Evolutionary conservation across 2,113 vertebrate genomes (phyloP), one percentile per base, ranked within the genome.

Genomic region (Istiophorus platypterus): DNA sequence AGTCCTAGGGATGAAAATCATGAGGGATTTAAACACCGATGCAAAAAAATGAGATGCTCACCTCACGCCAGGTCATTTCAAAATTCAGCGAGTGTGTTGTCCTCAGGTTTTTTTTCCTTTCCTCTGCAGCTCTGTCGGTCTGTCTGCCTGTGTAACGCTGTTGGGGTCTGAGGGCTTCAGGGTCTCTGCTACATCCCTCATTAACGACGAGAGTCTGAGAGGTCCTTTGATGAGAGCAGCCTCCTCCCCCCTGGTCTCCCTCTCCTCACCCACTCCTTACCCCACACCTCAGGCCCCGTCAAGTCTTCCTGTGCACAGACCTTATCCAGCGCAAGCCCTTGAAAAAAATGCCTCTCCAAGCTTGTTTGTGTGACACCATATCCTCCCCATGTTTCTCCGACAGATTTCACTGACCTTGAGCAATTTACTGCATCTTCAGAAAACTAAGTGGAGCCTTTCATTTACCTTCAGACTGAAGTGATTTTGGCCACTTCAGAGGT

Each of bases 11-110:
- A 15, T 59, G 3, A 13, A 34, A 81, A 66, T 65, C 0, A 31
- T 31, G 31, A 49, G 1, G 22, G 2, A 39, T 57, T 52, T 15
- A 51, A 72, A 72, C 13, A 51, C 3, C 22, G 51, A 59, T 14
- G 0, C 31, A 49, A 34, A 29, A 24, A 59, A 67, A 62, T 22
- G 71, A 74, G 39, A 24, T 37, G 17, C 92, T 92, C 80, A 96
- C 95, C 95, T 96, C 95, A 27, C 90, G 91, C 85, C 95, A 93
- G 66, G 82, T 89, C 95, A 95, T 95, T 66, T 85, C 79, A 65
- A 71, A 71, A 67, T 76, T 57, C 63, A 41, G 20, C 14, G 26
- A 64, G 14, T 17, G 3, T 31, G 34, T 51, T 37, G 13, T 72
- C 42, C 56, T 76, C 39, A 17, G 29, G 56, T 47, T 45, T 20